Percentiles rank a stretch among this genome's conserved stretches.
These are phyloP conservation scores for Acheta domesticus DNA, from an alignment of 2,888 invertebrate genomes.

Conservation along the genomic window DNA sequence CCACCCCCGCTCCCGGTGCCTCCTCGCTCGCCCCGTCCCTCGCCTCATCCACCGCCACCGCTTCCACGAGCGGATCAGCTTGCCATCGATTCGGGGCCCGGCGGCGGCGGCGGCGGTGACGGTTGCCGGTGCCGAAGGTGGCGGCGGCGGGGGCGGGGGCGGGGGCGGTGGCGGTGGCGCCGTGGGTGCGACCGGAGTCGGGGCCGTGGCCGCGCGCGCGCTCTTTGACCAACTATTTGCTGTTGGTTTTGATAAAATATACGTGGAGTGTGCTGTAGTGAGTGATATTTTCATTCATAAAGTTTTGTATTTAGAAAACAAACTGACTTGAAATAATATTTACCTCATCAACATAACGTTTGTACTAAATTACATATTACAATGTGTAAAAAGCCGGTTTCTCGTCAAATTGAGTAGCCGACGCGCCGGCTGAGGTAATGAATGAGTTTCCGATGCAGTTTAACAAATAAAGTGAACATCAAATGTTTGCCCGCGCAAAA, in stretches of 20 bases:
- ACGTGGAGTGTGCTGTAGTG: not conserved
- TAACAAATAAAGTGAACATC: not conserved
- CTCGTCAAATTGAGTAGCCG: conserved; percentile 2
- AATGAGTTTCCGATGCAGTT: conserved; percentile 10
- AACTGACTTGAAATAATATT: conserved; percentile 9
- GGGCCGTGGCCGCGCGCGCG: not conserved
- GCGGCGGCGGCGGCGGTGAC: no score
- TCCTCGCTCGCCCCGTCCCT: no score
- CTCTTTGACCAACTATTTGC: not conserved
- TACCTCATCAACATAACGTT: conserved; percentile 9
- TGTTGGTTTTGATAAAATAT: not conserved
- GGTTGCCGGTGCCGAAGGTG: no score
- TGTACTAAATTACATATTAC: conserved; percentile 8
- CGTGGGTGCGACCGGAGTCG: no score
- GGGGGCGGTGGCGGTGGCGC: no score
- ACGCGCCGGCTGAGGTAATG: conserved; percentile 18
- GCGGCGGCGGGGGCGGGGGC: no score
- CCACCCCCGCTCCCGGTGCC: no score
- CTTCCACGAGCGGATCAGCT: no score
- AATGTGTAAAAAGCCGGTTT: conserved; percentile 1
- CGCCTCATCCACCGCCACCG: no score
- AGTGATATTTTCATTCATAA: not conserved
- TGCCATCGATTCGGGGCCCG: no score
- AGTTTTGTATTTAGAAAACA: not conserved
- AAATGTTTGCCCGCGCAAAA: conserved; percentile 7